Evolutionary conservation across 1,140 invertebrate genomes (phyloP), one percentile per base, ranked within the genome.

Genomic region (Matsumurasca onukii): DNA sequence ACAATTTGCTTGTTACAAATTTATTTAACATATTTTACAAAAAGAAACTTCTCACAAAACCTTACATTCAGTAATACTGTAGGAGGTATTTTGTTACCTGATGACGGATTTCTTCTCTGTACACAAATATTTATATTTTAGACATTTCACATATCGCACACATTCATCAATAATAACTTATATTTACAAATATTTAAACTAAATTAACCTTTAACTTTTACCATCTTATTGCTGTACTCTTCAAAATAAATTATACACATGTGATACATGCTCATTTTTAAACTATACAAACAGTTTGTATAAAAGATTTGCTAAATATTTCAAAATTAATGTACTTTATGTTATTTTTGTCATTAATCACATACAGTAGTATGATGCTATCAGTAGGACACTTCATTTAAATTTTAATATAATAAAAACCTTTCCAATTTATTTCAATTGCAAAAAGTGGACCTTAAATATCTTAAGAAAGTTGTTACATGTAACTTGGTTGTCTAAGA

Each of bases 1-100:
- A 39, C 34, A 59, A 3, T 59, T 59, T 9, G 25, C 5, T 59
- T 27, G 55, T 25, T 59, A 59, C 22, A 27, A 13, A 22, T 59
- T 52, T 59, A 59, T 59, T 59, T 59, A 59, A 59, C 55, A 29
- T 27, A 59, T 22, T 59, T 59, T 59, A 59, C 55, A 59, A 59
- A 59, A 59, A 59, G 25, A 17, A 59, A 59, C 55, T 27, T 59
- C 55, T 59, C 55, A 59, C 55, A 59, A 59, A n/a, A 59, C 30
- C 55, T 59, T 59, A 59, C 55, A 59, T 13, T 27, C 55, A 59
- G 15, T 59, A 59, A 59, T 59, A 59, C 55, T 59, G 55, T 22
- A 59, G 13, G 24, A 59, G 55, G 55, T 27, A 59, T 59, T 59
- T n/a, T n/a, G n/a, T n/a, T n/a, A n/a, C n/a, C n/a, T 20, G 17